These are phyloP conservation scores for Mixornis gularis DNA, from an alignment of 2,113 vertebrate species.

Conservation along the genomic window DNA sequence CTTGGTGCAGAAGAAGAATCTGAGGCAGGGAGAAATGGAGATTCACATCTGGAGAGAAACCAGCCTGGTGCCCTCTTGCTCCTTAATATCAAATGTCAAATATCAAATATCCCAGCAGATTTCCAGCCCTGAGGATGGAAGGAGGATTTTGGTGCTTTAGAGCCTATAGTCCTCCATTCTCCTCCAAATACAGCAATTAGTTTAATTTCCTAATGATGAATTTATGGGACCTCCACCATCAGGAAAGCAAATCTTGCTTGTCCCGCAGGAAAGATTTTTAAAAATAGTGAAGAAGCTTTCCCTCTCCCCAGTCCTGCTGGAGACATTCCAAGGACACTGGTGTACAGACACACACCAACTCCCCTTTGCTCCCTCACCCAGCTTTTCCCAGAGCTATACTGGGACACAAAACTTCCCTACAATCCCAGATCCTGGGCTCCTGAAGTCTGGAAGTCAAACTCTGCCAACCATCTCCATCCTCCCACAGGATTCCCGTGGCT, in stretches of 20 bases:
- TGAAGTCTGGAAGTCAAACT: neutral
- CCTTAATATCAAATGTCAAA: neutral
- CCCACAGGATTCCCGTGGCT: neutral
- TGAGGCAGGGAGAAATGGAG: neutral
- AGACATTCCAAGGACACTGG: neutral
- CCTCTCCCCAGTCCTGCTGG: neutral
- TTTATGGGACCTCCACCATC: neutral
- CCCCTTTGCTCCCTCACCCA: neutral
- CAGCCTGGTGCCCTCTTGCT: neutral
- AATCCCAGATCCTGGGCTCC: neutral
- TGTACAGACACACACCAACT: fast-evolving
- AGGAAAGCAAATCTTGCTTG: neutral
- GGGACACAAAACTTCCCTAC: neutral
- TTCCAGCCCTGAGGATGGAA: neutral
- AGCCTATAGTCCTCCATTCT: neutral
- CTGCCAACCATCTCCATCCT: constrained; percentile 8
- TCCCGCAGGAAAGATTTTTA: neutral
- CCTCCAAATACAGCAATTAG: neutral
- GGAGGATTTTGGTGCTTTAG: neutral
- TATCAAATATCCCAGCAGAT: neutral
- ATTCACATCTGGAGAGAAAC: neutral
- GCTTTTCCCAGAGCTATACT: neutral
- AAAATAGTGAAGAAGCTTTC: neutral
- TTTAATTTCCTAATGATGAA: neutral
- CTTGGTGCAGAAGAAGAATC: neutral